Conservation (phyloP, 1,140 invertebrate species). For the Cheumatopsyche charites region DNA sequence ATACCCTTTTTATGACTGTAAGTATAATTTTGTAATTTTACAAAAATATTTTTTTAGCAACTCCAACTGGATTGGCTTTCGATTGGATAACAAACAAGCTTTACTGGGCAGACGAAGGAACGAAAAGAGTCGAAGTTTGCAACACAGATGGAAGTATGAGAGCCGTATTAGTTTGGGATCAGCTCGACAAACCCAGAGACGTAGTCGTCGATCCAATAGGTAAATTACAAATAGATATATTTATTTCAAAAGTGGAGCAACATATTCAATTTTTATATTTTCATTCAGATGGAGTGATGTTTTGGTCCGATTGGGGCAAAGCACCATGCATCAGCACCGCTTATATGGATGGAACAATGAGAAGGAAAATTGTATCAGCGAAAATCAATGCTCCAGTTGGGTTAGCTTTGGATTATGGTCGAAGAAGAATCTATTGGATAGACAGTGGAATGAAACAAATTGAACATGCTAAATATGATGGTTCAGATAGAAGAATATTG, state of each 20-base stretch:
- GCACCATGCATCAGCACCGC: constrained; percentile 82
- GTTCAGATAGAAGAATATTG: constrained; percentile 71
- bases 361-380: constrained; percentile 70
- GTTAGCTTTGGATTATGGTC: constrained; percentile 76
- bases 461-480: constrained; percentile 82
- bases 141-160: constrained; percentile 78
- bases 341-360: constrained; percentile 83
- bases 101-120: constrained; percentile 88
- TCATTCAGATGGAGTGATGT: constrained; percentile 73
- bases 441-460: constrained; percentile 82
- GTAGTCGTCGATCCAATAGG: constrained; percentile 83
- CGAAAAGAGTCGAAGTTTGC: constrained; percentile 82
- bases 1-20: too few relatives aligned
- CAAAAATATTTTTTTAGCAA: constrained; percentile 65
- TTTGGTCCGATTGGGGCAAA: constrained; percentile 90
- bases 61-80: constrained; percentile 77
- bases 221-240: constrained; percentile 49
- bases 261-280: constrained; percentile 25
- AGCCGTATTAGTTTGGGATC: constrained; percentile 78
- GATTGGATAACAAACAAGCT: constrained; percentile 88
- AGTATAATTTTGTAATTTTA: too few relatives aligned
- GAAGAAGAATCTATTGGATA: constrained; percentile 77
- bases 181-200: constrained; percentile 81
- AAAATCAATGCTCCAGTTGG: constrained; percentile 83
- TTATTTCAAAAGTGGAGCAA: neutral